Base-by-base conservation (phyloP, 1,140 invertebrate genomes). In the Camponotus pennsylvanicus region DNA sequence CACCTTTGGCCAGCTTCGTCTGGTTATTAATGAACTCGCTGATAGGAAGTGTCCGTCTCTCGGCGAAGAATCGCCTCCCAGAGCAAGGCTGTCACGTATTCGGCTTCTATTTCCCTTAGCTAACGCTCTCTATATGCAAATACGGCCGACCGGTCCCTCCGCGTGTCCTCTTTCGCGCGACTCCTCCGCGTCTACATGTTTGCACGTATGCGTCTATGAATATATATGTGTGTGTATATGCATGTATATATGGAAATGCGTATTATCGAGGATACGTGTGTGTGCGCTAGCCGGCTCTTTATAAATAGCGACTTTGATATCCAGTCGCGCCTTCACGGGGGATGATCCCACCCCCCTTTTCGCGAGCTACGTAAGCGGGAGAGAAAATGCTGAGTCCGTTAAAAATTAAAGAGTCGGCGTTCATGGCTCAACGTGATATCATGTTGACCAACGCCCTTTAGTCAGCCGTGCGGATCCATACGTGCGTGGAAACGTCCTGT, bases 61-160 rank as follows among this genome's bases (percentile, higher is more conserved):
- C 87, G 86, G 85, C 88, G 91, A 93, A 93, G 93, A 94, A 94
- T 94, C 92, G 90, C 91, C 92, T 91, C 87, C 85, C 92, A 86
- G 90, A 92, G 91, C 90, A 89, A 92, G 90, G 92, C 91, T 93
- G 94, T 95, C 95, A 95, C 94, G 94, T 95, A 95, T 91, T 93
- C 91, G 91, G 92, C 94, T 95, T 95, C 95, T 95, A 95, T 95
- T 95, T 95, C 95, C 95, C 93, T 95, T 95, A 94, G 93, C 93
- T 94, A 91, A 94, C 94, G 92, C 94, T 95, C 93, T 95, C 94
- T 95, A 95, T 95, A 95, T 95, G 95, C 94, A 95, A 95, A 95
- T 95, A 92, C 85, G 89, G 45, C 80, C 87, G 86, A 91, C 90
- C 92, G 92, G 91, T 94, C 93, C 90, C 92, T 92, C 79, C 84